Conservation (phyloP, 2,888 invertebrate genomes). For the Acanthoscelides obtectus region DNA sequence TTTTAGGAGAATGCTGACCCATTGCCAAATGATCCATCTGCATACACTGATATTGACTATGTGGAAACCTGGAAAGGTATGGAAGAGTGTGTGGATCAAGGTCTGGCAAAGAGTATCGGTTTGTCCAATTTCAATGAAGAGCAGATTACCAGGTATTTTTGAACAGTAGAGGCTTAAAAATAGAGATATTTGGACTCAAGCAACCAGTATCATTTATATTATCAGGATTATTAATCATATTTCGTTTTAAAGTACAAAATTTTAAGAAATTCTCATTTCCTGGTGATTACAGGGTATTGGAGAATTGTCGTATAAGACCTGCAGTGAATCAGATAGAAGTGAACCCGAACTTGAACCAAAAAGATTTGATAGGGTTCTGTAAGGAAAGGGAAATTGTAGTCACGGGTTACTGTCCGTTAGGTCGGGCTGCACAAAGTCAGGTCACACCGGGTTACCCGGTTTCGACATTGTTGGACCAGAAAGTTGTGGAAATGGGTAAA, state of each 20-base stretch:
- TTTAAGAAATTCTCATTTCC: no score
- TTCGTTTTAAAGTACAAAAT: no score
- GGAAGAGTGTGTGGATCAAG: constrained; percentile 63
- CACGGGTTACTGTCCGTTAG: constrained; percentile 72
- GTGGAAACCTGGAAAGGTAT: constrained; percentile 72
- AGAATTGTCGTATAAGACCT: constrained; percentile 55
- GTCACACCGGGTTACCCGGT: constrained; percentile 48
- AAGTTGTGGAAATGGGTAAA: constrained; percentile 52
- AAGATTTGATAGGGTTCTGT: constrained; percentile 64
- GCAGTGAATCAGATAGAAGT: constrained; percentile 58
- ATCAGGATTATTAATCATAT: no score
- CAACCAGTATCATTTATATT: no score
- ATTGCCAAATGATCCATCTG: constrained; percentile 46
- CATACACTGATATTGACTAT: constrained; percentile 59
- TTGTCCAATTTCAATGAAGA: constrained; percentile 72
- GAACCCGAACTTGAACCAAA: constrained; percentile 68
- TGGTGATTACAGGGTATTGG: no score
- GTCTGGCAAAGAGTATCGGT: constrained; percentile 66
- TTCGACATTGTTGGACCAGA: constrained; percentile 53
- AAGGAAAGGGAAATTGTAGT: constrained; percentile 58
- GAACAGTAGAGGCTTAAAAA: no score
- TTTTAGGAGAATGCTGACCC: constrained; percentile 51
- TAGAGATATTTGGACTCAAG: no score
- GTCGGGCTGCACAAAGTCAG: constrained; percentile 50
- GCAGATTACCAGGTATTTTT: constrained; percentile 65